Evolutionary conservation across 2,797 vertebrate genomes (phyloP).

Genomic region (Labeo calbasu): DNA sequence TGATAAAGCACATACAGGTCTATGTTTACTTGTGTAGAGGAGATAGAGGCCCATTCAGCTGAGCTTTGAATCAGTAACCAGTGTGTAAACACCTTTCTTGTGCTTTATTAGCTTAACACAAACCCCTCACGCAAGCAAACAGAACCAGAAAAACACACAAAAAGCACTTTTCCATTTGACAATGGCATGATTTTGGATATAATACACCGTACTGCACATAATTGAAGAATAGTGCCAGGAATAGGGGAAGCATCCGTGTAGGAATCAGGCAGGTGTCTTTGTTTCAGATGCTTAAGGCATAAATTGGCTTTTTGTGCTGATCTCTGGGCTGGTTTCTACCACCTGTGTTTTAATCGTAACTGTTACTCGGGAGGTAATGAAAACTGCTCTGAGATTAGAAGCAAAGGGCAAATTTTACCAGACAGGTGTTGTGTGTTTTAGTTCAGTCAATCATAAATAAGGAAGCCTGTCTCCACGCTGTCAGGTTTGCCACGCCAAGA

Average conservation of each 20-base stretch:
- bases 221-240: slow-evolving; percentile 6
- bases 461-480: slow-evolving; percentile 52
- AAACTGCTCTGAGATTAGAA: slow-evolving; percentile 33
- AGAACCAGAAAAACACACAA: slow-evolving; percentile 40
- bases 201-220: background rate
- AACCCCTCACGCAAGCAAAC: slow-evolving; percentile 48
- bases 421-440: slow-evolving; percentile 51
- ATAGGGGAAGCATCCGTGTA: background rate
- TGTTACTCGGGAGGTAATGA: slow-evolving; percentile 21
- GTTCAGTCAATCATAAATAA: slow-evolving; percentile 61
- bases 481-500: slow-evolving; percentile 49
- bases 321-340: slow-evolving; percentile 29
- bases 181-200: slow-evolving; percentile 6
- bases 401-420: slow-evolving; percentile 25
- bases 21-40: slow-evolving; percentile 61
- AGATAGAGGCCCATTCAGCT: slow-evolving; percentile 55
- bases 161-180: slow-evolving; percentile 32
- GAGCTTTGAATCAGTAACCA: slow-evolving; percentile 65
- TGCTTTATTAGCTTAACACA: slow-evolving; percentile 60
- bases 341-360: slow-evolving; percentile 25
- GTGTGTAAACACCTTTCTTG: slow-evolving; percentile 60
- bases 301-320: slow-evolving; percentile 25
- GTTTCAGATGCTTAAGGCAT: slow-evolving; percentile 21
- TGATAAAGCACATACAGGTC: slow-evolving; percentile 56
- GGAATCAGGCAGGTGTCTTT: slow-evolving; percentile 6